Percentiles rank a stretch among this genome's conserved stretches.
Conservation (phyloP, 2,888 invertebrate species). For the Drosophila robusta region DNA sequence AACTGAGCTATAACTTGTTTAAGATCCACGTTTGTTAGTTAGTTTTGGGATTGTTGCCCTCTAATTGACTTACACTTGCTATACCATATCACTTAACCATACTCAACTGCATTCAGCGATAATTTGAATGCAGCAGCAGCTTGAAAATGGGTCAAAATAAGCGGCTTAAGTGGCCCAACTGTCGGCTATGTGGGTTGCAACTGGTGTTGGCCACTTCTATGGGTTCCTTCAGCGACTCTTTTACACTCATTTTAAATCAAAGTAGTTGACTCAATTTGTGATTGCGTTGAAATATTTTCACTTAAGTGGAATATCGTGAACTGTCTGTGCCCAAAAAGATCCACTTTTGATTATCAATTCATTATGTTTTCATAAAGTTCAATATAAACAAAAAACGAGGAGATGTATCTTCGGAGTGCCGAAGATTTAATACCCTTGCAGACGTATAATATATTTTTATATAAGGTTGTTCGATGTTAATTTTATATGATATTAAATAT, state of each 20-base stretch:
- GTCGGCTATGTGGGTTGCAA: conserved; percentile 12
- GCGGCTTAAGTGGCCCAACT: conserved; percentile 31
- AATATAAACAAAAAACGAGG: background rate
- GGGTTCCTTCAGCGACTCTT: conserved; percentile 22
- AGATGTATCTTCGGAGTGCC: background rate
- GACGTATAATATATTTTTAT: no score
- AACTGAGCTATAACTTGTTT: background rate
- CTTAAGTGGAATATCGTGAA: conserved; percentile 2
- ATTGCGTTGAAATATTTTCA: conserved; percentile 4
- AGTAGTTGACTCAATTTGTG: conserved; percentile 4
- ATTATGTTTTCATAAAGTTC: conserved; percentile 58
- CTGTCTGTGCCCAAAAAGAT: conserved; percentile 36
- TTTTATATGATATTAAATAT: no score
- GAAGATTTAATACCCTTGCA: background rate
- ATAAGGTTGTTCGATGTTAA: no score
- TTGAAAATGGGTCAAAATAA: conserved; percentile 40
- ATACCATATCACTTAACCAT: background rate
- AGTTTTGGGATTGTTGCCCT: background rate
- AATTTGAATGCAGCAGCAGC: no score
- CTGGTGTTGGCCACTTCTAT: conserved; percentile 42
- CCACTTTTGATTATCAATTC: conserved; percentile 73
- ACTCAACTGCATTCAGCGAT: background rate
- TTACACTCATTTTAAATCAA: background rate
- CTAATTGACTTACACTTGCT: conserved; percentile 14
- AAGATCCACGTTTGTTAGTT: background rate